A percentile compares a stretch with the other conserved stretches of the same genome.
Evolutionary conservation across 2,113 vertebrate species (phyloP).

Genomic region (Rafetus swinhoei): DNA sequence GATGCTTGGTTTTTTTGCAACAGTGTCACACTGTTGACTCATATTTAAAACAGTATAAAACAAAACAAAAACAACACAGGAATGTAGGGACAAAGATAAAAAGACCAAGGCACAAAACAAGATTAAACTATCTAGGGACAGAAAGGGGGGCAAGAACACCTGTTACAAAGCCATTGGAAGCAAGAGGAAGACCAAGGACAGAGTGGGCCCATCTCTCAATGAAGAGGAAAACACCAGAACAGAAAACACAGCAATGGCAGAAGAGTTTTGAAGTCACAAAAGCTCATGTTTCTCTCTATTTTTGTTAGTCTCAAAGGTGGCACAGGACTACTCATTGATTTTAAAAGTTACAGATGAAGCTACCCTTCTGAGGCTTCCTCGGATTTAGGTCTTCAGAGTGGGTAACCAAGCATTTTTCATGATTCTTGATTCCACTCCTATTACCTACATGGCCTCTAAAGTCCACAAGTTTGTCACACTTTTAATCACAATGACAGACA

Average conservation of each 20-base stretch:
- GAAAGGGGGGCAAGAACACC: neutral
- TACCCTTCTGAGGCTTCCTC: neutral
- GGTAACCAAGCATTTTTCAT: neutral
- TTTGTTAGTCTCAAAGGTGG: too few species aligned
- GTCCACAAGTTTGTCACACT: neutral
- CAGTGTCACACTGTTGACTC: too few species aligned
- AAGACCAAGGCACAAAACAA: neutral
- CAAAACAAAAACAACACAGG: neutral
- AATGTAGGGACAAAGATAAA: neutral
- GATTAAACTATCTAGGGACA: neutral
- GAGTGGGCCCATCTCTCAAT: neutral
- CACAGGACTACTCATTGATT: too few species aligned
- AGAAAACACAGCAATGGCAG: neutral
- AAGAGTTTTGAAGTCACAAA: neutral
- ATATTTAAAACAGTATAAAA: too few species aligned
- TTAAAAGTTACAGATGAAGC: too few species aligned
- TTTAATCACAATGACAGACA: neutral
- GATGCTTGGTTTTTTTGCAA: too few species aligned
- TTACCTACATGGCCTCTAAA: neutral
- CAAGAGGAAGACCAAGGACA: neutral
- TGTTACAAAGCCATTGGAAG: neutral
- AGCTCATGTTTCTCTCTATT: too few species aligned
- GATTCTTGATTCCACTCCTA: neutral
- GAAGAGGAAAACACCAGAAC: neutral
- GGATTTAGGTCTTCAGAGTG: neutral